These are phyloP conservation scores for Neodiprion pinetum DNA, from an alignment of 1,140 invertebrate species.

Conservation along the genomic window DNA sequence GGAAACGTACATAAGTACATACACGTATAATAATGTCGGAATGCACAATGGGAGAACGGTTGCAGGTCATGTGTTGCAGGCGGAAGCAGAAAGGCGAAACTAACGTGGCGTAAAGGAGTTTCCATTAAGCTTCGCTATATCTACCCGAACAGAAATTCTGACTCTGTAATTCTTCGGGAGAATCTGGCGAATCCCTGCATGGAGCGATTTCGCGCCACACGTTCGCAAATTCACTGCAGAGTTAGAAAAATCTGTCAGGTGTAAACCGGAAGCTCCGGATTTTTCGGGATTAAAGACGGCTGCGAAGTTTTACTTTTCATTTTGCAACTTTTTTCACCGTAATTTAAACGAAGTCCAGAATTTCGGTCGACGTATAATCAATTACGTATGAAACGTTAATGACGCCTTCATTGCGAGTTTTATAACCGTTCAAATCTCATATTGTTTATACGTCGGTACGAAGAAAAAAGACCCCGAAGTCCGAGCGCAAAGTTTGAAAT, in stretches of 20 bases:
- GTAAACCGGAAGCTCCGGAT: not conserved
- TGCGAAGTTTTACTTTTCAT: not conserved
- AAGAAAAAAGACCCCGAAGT: too few relatives aligned
- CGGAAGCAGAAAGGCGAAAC: not conserved
- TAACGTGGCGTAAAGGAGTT: conserved; percentile 5
- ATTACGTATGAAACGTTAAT: too few relatives aligned
- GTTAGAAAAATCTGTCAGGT: not conserved
- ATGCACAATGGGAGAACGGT: too few relatives aligned
- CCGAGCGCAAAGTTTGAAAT: too few relatives aligned
- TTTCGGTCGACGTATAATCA: too few relatives aligned
- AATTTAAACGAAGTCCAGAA: not conserved
- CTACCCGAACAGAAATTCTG: not conserved
- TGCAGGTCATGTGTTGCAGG: too few relatives aligned
- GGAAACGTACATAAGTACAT: too few relatives aligned
- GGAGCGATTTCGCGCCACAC: not conserved
- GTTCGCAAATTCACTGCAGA: not conserved
- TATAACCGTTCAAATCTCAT: too few relatives aligned
- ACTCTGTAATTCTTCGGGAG: not conserved
- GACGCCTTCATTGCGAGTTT: too few relatives aligned
- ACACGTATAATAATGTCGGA: too few relatives aligned
- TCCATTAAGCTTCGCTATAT: not conserved
- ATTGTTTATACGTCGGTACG: too few relatives aligned
- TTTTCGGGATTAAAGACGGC: not conserved
- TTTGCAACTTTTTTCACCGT: not conserved
- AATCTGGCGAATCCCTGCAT: not conserved